Base-by-base conservation (phyloP, 2,113 vertebrate genomes). In the Pygoscelis antarcticus region DNA sequence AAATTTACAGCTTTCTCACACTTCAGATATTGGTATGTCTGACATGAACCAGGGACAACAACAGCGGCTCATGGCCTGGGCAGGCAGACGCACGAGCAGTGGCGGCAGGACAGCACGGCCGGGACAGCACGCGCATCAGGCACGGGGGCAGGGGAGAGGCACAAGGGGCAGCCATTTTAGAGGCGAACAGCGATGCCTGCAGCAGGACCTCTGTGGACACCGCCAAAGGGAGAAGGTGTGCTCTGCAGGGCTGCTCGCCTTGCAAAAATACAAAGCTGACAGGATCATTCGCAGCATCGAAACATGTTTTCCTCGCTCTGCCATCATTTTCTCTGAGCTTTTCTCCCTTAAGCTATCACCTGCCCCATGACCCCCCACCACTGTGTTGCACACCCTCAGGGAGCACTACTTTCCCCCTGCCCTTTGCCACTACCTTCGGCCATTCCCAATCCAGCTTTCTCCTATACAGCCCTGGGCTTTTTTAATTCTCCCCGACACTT, bases 161-260 rank as follows among this genome's bases (percentile, higher is more conserved):
- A 17, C 32, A 14, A 1, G 4, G 6, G 21, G 23, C 19, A 0
- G 38, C 54, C 46, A 60, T 66, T 47, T 55, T 17, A 47, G 25
- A 19, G 34, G 17, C 0, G 0, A 25, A 19, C 8, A 3, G 42
- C 3, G 1, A 13, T 0, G 1, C 7, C 19, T 2, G 1, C 1
- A 1, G 32, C 13, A 4, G 18, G 46, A 34, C 5, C 2, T 19
- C 27, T 5, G 58, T 0, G 0, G 13, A 27, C 0, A 1, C 25
- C 0, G 2, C 44, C 11, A 7, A 42, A 26, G n/a, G 12, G 7
- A 64, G 27, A 0, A 1, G 16, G 11, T 30, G 36, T 13, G 27
- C 10, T 19, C 26, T 34, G 29, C 34, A n/a, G 11, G 29, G 36
- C 25, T 5, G 0, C 34, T 46, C 1, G 2, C 34, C 8, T 78